Evolutionary conservation across 2,113 vertebrate genomes (phyloP).

Genomic region (Baryphthengus martii): DNA sequence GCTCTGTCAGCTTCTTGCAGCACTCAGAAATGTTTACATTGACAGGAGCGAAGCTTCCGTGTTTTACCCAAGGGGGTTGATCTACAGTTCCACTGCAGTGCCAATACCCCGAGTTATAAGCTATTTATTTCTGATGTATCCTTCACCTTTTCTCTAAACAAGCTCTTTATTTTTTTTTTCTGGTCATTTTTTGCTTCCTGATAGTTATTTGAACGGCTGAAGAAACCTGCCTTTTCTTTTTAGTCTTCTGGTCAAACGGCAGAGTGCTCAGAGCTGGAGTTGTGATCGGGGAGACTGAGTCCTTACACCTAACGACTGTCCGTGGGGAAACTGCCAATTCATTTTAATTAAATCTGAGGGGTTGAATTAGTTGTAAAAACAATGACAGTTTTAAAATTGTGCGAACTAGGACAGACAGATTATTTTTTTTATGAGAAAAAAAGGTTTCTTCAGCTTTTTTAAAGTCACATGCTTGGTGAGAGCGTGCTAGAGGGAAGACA

Average conservation of each 20-base stretch:
- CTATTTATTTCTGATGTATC: constrained; percentile 27
- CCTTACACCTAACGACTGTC: background rate
- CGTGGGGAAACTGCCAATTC: background rate
- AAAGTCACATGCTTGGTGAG: constrained; percentile 15
- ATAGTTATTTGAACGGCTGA: background rate
- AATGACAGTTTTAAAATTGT: constrained; percentile 47
- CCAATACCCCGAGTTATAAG: constrained; percentile 24
- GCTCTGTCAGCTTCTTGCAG: background rate
- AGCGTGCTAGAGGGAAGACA: background rate
- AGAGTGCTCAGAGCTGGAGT: background rate
- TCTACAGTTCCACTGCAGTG: constrained; percentile 2
- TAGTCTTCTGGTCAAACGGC: background rate
- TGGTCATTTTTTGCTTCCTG: background rate
- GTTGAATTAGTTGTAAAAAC: constrained; percentile 7
- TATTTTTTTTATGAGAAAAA: background rate
- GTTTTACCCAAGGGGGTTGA: background rate
- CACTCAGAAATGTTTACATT: constrained; percentile 64
- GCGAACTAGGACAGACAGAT: background rate
- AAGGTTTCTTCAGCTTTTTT: constrained; percentile 34
- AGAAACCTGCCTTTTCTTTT: background rate
- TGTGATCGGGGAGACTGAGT: background rate
- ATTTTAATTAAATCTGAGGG: constrained; percentile 24
- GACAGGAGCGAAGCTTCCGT: constrained; percentile 39
- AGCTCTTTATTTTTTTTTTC: background rate
- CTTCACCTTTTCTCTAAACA: background rate